Conservation (phyloP, 2,113 vertebrate genomes). For the Meles meles region DNA sequence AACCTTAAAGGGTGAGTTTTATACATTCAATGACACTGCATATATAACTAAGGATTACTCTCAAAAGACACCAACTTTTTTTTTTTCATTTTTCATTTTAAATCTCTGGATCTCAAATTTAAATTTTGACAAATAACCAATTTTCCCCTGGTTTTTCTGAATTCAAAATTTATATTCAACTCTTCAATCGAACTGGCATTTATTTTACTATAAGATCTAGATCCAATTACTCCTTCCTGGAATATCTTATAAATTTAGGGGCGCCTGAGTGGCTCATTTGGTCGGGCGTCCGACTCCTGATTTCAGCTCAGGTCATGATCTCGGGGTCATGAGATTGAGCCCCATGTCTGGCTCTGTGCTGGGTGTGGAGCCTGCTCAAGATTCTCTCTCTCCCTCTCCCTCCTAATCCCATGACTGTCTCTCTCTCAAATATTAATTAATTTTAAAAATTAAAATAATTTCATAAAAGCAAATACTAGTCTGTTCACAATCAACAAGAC, state of each 20-base stretch:
- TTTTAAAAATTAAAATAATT: not conserved
- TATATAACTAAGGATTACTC: not conserved
- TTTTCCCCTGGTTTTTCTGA: constrained; percentile 16
- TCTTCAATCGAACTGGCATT: not conserved
- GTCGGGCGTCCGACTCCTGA: not conserved
- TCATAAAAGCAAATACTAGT: not conserved
- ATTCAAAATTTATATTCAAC: constrained; percentile 14
- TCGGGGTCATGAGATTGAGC: not conserved
- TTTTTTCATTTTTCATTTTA: not conserved
- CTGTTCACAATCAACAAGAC: not conserved
- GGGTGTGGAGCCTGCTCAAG: not conserved
- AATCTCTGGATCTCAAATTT: not conserved
- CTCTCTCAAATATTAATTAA: not conserved
- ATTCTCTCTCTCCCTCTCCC: not conserved
- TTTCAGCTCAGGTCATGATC: not conserved
- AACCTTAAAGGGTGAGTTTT: not conserved
- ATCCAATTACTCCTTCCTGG: not conserved
- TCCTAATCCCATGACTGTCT: not conserved
- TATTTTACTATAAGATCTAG: not conserved
- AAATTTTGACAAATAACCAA: constrained; percentile 6
- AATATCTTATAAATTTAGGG: not conserved
- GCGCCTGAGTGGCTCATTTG: not conserved
- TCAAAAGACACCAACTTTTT: not conserved
- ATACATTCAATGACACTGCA: not conserved
- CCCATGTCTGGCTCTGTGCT: not conserved